These are phyloP conservation scores for Hofmannophila pseudospretella DNA, from an alignment of 2,888 invertebrate genomes.

Conservation along the genomic window DNA sequence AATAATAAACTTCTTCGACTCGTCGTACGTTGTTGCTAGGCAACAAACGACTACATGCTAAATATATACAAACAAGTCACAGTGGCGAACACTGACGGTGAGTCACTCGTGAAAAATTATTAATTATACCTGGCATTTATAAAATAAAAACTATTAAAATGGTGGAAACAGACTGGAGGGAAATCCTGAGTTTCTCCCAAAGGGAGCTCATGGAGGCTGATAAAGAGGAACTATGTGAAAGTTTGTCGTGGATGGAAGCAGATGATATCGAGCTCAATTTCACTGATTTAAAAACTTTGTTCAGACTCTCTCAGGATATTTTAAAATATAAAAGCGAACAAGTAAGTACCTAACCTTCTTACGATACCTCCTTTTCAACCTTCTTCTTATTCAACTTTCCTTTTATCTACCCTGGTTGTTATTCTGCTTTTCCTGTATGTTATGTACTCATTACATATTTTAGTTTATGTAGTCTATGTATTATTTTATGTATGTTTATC, in stretches of 20 bases:
- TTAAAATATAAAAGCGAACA: constrained; percentile 83
- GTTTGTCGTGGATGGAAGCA: constrained; percentile 79
- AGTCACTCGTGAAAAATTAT: background rate
- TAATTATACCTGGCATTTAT: background rate
- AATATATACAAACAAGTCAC: background rate
- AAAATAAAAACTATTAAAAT: constrained; percentile 27
- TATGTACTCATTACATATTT: no score
- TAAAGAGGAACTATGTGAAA: constrained; percentile 81
- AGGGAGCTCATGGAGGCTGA: constrained; percentile 77
- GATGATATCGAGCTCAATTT: constrained; percentile 77
- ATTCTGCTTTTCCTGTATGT: no score
- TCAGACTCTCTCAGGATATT: constrained; percentile 81
- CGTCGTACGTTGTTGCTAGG: background rate
- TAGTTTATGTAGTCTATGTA: no score
- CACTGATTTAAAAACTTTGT: constrained; percentile 74
- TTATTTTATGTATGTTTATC: no score
- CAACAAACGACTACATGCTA: no score
- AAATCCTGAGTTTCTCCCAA: constrained; percentile 73
- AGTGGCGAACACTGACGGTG: background rate
- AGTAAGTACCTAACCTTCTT: constrained; percentile 64
- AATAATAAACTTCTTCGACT: no score
- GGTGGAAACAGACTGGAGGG: constrained; percentile 78
- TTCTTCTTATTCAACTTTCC: no score
- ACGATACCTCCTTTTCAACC: no score
- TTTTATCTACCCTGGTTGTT: no score